Percentiles rank a stretch among this genome's conserved stretches.
Evolutionary conservation across 2,113 vertebrate species (phyloP).

Genomic region (Phrynosoma platyrhinos): DNA sequence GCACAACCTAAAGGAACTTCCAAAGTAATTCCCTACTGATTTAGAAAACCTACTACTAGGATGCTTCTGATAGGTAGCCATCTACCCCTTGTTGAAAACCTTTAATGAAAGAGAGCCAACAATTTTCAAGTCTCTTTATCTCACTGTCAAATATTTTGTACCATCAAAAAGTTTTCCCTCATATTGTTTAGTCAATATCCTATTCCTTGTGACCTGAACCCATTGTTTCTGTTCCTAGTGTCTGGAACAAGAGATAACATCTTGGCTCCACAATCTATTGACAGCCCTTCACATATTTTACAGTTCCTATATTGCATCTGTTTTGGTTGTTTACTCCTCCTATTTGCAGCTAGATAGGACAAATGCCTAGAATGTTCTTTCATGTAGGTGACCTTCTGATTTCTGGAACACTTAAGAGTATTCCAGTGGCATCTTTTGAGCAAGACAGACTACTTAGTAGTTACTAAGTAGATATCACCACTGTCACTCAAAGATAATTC

Average conservation of each 20-base stretch:
- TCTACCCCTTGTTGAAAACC: not conserved
- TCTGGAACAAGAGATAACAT: not conserved
- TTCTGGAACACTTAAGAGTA: constrained; percentile 39
- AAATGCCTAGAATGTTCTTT: constrained; percentile 27
- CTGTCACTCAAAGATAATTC: constrained; percentile 68
- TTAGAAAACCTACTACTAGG: not conserved
- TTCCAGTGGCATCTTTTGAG: constrained; percentile 46
- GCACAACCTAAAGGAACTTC: not conserved
- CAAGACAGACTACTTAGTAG: constrained; percentile 53
- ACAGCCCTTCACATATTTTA: not conserved
- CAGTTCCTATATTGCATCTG: not conserved
- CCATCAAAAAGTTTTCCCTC: not conserved
- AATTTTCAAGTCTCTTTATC: not conserved
- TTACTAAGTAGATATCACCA: constrained; percentile 59
- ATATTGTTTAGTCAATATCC: not conserved
- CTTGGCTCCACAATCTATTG: not conserved
- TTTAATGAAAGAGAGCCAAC: not conserved
- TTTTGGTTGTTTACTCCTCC: constrained; percentile 14
- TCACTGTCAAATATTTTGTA: not conserved
- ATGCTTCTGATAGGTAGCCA: not conserved
- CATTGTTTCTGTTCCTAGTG: not conserved
- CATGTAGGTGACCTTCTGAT: constrained; percentile 24
- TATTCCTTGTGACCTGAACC: not conserved
- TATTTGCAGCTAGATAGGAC: constrained; percentile 6
- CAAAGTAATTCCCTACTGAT: not conserved